Conservation (phyloP, 2,113 vertebrate species). For the Rousettus leschenaultii region DNA sequence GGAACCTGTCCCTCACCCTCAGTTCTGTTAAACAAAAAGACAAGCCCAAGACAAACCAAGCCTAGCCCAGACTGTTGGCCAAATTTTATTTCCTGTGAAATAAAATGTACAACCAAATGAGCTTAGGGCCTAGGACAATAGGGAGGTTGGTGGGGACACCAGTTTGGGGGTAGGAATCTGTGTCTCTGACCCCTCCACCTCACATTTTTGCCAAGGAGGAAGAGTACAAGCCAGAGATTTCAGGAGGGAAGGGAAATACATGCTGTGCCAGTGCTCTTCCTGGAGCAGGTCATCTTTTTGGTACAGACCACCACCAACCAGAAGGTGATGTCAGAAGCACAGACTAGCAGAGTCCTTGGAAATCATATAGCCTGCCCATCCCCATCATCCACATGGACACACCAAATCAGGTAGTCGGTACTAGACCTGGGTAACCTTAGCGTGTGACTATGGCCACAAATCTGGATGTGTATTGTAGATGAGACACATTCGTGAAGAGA, state of each 20-base stretch:
- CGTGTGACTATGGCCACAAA: neutral
- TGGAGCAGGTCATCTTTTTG: neutral
- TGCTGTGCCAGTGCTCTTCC: neutral
- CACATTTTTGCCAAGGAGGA: neutral
- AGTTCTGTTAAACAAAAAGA: neutral
- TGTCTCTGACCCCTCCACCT: neutral
- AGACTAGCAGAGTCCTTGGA: neutral
- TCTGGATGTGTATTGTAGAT: neutral
- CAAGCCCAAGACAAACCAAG: neutral
- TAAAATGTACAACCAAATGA: slow-evolving; percentile 60
- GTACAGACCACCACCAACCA: neutral
- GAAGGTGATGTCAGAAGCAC: neutral
- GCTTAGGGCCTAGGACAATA: neutral
- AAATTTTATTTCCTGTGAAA: slow-evolving; percentile 62
- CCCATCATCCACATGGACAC: neutral
- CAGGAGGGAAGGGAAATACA: neutral
- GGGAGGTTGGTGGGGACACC: neutral
- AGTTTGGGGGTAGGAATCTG: neutral
- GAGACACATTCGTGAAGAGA: neutral
- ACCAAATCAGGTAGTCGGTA: neutral
- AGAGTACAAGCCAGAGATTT: neutral
- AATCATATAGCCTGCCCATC: neutral
- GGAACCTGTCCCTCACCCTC: neutral
- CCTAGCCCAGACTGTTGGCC: neutral
- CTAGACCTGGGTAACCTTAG: neutral